Conservation (phyloP, 1,140 invertebrate genomes). For the Polypedilum pembai region DNA sequence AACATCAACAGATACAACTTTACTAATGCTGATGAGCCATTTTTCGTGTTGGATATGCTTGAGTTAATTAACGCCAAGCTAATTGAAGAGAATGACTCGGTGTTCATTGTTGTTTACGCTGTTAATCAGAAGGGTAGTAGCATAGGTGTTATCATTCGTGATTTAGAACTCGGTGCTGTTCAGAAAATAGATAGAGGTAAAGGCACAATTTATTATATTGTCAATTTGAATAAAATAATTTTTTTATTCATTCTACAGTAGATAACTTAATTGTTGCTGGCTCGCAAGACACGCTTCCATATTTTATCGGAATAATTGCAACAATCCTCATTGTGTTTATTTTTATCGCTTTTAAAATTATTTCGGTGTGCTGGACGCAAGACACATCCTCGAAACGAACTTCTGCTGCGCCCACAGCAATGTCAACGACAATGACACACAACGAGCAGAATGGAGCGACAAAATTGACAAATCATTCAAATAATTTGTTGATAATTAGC, state of each 20-base stretch:
- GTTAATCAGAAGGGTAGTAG: conserved; percentile 31
- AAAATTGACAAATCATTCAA: conserved; percentile 27
- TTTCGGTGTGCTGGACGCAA: neutral
- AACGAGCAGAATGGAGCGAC: neutral
- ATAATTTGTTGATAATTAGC: conserved; percentile 27
- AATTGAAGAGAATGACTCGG: conserved; percentile 42
- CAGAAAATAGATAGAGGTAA: conserved; percentile 22
- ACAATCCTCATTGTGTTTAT: conserved; percentile 22
- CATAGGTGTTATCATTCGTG: neutral
- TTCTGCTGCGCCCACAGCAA: neutral
- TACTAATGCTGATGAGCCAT: conserved; percentile 41
- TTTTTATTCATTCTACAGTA: neutral
- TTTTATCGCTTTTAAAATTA: conserved; percentile 22
- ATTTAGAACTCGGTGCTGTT: conserved; percentile 20
- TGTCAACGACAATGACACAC: neutral
- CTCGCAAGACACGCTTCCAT: neutral
- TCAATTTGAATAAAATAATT: conserved; percentile 4
- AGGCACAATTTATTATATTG: neutral
- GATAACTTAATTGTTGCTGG: neutral
- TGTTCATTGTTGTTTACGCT: conserved; percentile 41
- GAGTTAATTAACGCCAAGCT: conserved; percentile 41
- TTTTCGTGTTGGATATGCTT: conserved; percentile 41
- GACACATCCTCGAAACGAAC: neutral
- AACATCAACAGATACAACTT: conserved; percentile 39
- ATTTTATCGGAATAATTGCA: conserved; percentile 23